Conservation (phyloP, 2,113 vertebrate species). For the Oreocharis arfaki region DNA sequence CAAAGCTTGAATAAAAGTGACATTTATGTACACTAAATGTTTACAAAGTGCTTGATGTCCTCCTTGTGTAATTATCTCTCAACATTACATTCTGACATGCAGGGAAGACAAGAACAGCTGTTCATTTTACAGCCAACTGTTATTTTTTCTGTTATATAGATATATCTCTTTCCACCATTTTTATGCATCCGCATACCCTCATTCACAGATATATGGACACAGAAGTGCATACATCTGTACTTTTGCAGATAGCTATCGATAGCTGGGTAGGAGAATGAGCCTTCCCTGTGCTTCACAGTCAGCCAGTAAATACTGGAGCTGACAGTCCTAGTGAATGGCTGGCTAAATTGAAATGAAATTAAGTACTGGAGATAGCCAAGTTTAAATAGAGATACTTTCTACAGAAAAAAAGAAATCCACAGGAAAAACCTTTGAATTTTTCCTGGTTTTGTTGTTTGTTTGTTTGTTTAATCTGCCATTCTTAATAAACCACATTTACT, state of each 20-base stretch:
- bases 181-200: neutral
- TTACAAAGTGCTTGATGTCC: conserved; percentile 13
- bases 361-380: neutral
- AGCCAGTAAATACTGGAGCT: neutral
- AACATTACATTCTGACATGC: neutral
- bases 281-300: neutral
- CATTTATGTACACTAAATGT: conserved; percentile 27
- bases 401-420: neutral
- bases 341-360: neutral
- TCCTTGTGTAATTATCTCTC: conserved; percentile 29
- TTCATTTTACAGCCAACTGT: neutral
- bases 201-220: neutral
- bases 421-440: neutral
- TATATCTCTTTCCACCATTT: neutral
- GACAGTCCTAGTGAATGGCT: neutral
- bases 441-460: neutral
- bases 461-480: neutral
- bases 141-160: neutral
- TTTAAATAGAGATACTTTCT: neutral
- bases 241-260: neutral
- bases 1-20: conserved; percentile 11
- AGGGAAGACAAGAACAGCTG: neutral
- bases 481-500: neutral
- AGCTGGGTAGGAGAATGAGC: neutral
- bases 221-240: neutral